A percentile compares a stretch with the other conserved stretches of the same genome.
These are phyloP conservation scores for Trichopria drosophilae DNA, from an alignment of 2,888 invertebrate genomes.

Conservation along the genomic window DNA sequence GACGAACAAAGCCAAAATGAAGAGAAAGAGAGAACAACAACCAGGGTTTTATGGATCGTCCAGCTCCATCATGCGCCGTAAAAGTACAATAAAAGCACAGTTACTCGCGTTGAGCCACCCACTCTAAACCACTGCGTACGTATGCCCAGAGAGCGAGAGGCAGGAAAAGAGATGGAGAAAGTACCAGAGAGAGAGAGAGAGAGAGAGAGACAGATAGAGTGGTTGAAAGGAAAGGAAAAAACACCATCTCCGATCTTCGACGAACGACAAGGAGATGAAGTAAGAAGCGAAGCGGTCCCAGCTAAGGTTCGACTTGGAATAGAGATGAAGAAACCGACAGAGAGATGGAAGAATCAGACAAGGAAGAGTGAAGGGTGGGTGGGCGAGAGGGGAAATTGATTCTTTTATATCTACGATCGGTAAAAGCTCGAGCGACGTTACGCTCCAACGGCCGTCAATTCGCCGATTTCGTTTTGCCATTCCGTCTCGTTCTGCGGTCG, in stretches of 20 bases:
- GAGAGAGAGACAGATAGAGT: conserved; percentile 17
- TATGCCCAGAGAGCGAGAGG: conserved; percentile 23
- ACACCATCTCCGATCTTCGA: no score
- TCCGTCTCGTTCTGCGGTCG: no score
- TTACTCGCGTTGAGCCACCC: no score
- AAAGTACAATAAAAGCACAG: conserved; percentile 57
- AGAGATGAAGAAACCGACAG: conserved; percentile 5
- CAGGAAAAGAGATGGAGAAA: conserved; percentile 8
- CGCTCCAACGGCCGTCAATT: no score
- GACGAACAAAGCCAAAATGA: no score
- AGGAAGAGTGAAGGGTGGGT: conserved; percentile 16
- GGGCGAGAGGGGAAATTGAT: conserved; percentile 48
- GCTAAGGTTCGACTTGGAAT: no score
- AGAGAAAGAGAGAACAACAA: no score
- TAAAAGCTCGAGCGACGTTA: conserved; percentile 40
- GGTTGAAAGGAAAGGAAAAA: conserved; percentile 11
- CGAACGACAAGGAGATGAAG: no score
- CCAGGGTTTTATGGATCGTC: conserved; percentile 58
- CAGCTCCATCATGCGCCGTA: conserved; percentile 57
- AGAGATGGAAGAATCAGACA: no score
- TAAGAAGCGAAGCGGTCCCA: no score
- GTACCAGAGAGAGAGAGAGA: conserved; percentile 9
- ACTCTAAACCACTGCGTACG: no score
- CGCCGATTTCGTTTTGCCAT: no score
- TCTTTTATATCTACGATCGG: conserved; percentile 56